A percentile compares a stretch with the other conserved stretches of the same genome.
phyloP scores from a whole-genome alignment of 2,797 vertebrate species.

The Sciurus carolinensis region DNA sequence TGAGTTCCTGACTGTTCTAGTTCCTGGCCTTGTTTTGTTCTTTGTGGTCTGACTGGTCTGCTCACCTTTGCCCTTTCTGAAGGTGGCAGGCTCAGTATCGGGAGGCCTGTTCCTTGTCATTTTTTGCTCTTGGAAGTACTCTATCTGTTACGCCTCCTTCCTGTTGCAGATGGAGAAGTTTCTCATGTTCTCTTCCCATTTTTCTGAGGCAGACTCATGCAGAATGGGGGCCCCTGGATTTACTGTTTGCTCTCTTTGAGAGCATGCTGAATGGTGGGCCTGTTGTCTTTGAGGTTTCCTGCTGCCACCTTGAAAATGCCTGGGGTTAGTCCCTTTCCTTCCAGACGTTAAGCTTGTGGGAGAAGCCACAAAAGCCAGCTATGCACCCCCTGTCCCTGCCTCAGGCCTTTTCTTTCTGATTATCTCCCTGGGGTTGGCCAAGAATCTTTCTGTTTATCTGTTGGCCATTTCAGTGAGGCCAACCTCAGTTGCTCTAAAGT shows the following conservation, averaged over 20 bases:
- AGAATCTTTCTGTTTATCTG: constrained; percentile 2
- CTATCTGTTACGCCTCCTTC: not conserved
- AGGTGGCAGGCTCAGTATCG: not conserved
- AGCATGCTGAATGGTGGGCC: not conserved
- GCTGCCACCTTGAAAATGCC: not conserved
- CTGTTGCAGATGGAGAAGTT: not conserved
- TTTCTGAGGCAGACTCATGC: not conserved
- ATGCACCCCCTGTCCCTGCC: not conserved
- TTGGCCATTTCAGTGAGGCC: not conserved
- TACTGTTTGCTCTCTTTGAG: not conserved
- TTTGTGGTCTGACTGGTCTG: not conserved
- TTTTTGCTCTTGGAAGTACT: not conserved
- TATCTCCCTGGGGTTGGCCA: not conserved
- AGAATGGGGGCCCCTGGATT: not conserved
- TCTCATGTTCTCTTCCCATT: not conserved
- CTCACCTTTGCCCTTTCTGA: not conserved
- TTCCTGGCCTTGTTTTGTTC: not conserved
- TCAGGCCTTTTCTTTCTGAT: not conserved
- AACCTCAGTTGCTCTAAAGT: not conserved
- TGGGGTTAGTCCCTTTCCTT: not conserved
- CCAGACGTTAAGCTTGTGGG: not conserved
- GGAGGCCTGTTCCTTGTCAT: not conserved
- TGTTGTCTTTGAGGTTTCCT: not conserved
- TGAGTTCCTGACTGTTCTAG: not conserved
- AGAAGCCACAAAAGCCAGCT: not conserved